Base-by-base conservation (phyloP, 1,140 invertebrate genomes). In the Zaprionus capensis region DNA sequence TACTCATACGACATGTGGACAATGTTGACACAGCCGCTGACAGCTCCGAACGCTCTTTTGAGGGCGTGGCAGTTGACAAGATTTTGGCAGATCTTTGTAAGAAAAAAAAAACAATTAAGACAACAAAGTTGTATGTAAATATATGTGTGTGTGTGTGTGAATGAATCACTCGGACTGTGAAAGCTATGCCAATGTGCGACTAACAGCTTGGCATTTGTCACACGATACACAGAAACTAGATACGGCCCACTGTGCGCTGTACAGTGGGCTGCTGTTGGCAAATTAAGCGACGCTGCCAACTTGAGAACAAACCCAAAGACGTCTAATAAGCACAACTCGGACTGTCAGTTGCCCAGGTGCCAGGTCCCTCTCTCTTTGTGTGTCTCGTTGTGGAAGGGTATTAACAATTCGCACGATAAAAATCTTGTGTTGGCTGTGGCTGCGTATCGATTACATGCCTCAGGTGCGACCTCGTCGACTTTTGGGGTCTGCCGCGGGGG, bases 381-480 rank as follows among this genome's bases (percentile, higher is more conserved):
- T 38, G 15, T 84, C 34, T 81, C 61, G 41, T 36, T 59, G 67
- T 78, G 76, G 70, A 71, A 90, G 85, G 71, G 85, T 91, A 90
- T 90, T 85, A 91, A 90, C 77, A 90, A 90, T 90, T 90, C 85
- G 85, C 85, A 79, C 79, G 85, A 90, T 90, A 82, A 82, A 77
- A 85, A 90, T 90, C 85, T 90, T 64, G 65, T 57, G 59, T 58
- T 76, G 76, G 63, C 78, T 84, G 85, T 59, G 67, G n/a, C 41
- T 20, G 76, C 71, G 64, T 88, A 88, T 88, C 85, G 80, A 85
- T 88, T 90, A 88, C 85, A 88, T 66, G 85, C 78, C 84, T 88
- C 84, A 88, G 84, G 84, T 88, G 84, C 84, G 85, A 88, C 84
- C 84, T 88, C 81, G 78, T 73, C 82, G 67, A 49, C 59, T 68